A percentile compares a stretch with the other conserved stretches of the same genome.
These are phyloP conservation scores for Anguilla marmorata DNA, from an alignment of 2,797 vertebrate genomes.

Conservation along the genomic window DNA sequence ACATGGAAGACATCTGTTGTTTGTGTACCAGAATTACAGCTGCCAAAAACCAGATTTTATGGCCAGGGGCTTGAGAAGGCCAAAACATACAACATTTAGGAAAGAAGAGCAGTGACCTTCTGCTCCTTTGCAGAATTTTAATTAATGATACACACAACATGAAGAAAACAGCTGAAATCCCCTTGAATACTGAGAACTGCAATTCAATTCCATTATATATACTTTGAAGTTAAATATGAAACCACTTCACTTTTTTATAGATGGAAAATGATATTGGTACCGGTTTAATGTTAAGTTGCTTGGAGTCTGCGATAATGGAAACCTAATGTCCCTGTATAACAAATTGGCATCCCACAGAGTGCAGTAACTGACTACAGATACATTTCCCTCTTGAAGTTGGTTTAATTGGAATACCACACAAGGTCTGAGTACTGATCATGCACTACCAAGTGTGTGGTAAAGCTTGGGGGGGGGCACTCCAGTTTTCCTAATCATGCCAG, in stretches of 20 bases:
- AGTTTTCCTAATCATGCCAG: neutral
- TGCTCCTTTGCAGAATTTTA: neutral
- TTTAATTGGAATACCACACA: constrained; percentile 22
- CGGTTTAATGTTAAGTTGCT: neutral
- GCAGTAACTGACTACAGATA: constrained; percentile 4
- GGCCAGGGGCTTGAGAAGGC: neutral
- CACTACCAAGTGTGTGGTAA: neutral
- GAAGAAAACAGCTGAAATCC: neutral
- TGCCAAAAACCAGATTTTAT: neutral
- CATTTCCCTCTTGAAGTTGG: neutral
- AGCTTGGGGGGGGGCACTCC: neutral
- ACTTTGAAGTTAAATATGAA: constrained; percentile 11
- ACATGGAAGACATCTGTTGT: neutral
- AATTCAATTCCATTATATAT: neutral
- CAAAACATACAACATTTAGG: neutral
- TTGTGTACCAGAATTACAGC: neutral
- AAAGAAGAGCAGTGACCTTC: neutral
- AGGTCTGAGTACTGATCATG: neutral
- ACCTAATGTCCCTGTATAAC: constrained; percentile 13
- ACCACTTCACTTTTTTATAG: constrained; percentile 21
- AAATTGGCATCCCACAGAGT: neutral
- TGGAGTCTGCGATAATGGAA: constrained; percentile 16
- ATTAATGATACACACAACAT: neutral
- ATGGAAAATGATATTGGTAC: constrained; percentile 21
- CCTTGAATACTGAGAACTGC: neutral